Conservation (phyloP, 2,113 vertebrate species). For the Eira barbara region DNA sequence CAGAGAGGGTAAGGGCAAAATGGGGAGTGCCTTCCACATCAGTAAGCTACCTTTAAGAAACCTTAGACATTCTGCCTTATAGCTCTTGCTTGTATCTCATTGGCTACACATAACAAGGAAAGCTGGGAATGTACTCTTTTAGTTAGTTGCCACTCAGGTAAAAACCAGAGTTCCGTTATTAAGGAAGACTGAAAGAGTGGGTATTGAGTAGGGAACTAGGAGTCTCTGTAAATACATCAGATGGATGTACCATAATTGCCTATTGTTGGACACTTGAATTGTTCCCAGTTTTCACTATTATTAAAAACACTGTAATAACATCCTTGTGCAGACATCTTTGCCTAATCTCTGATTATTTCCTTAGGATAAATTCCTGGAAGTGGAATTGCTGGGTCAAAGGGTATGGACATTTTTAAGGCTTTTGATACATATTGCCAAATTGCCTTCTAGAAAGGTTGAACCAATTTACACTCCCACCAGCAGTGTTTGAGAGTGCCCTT, state of each 20-base stretch:
- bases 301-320: constrained; percentile 68
- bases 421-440: constrained; percentile 71
- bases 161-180: constrained; percentile 32
- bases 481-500: constrained; percentile 64
- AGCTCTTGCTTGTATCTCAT: not conserved
- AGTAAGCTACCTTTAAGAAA: not conserved
- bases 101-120: not conserved
- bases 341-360: constrained; percentile 75
- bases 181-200: constrained; percentile 25
- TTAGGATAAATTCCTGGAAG: constrained; percentile 75
- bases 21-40: not conserved
- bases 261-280: constrained; percentile 66
- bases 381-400: constrained; percentile 73
- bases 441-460: constrained; percentile 74
- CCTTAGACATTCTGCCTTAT: not conserved
- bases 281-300: constrained; percentile 65
- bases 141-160: constrained; percentile 30
- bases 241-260: constrained; percentile 60
- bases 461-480: constrained; percentile 62
- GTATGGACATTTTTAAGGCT: constrained; percentile 70
- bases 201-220: constrained; percentile 34
- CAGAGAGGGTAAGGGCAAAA: not conserved
- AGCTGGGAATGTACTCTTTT: constrained; percentile 30
- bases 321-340: constrained; percentile 71
- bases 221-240: constrained; percentile 54